A percentile compares a stretch with the other conserved stretches of the same genome.
Conservation (phyloP, 1,140 invertebrate species). For the Caerostris extrusa region DNA sequence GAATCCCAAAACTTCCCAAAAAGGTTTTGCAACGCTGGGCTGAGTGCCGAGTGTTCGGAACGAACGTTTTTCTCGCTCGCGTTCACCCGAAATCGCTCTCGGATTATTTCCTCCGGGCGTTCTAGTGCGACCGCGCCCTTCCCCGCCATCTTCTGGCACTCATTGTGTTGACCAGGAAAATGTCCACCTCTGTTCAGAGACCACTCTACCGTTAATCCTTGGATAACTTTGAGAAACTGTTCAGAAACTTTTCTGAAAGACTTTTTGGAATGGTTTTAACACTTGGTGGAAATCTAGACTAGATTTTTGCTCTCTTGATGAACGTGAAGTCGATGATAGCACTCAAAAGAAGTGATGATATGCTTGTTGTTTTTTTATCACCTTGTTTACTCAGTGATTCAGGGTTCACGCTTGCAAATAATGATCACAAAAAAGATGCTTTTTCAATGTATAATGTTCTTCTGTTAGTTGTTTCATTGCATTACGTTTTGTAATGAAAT, state of each 20-base stretch:
- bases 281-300: neutral
- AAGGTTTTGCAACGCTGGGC: slow-evolving; percentile 33
- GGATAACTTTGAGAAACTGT: neutral
- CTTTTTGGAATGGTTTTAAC: neutral
- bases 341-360: neutral
- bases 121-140: slow-evolving; percentile 27
- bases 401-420: too few relatives aligned
- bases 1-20: neutral
- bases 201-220: slow-evolving; percentile 22
- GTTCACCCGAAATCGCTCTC: neutral
- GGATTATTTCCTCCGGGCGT: slow-evolving; percentile 40
- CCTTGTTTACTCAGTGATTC: too few relatives aligned
- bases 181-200: neutral
- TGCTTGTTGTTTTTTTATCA: too few relatives aligned
- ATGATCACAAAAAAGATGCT: too few relatives aligned
- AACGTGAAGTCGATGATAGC: neutral
- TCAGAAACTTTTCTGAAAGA: too few relatives aligned
- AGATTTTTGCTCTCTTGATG: too few relatives aligned
- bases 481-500: too few relatives aligned
- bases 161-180: neutral
- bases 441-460: too few relatives aligned
- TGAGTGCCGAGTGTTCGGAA: neutral
- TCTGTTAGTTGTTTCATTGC: too few relatives aligned
- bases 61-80: neutral
- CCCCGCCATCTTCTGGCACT: neutral